Percentiles rank a stretch among this genome's conserved stretches.
These are phyloP conservation scores for Mirza zaza DNA, from an alignment of 2,113 vertebrate species.

Conservation along the genomic window DNA sequence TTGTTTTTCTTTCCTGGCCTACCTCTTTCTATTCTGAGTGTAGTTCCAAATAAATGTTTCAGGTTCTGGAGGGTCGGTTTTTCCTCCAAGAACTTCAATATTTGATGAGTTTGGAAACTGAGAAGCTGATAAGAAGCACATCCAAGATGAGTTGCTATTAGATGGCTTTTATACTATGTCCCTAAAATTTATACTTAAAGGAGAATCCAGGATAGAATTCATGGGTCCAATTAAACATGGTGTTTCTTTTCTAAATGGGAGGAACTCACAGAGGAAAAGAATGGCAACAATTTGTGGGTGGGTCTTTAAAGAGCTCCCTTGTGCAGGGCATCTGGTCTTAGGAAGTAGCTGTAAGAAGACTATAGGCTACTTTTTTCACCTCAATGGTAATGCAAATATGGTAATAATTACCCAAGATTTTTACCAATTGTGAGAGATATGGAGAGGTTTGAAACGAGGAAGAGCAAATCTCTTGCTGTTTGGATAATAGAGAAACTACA, in stretches of 20 bases:
- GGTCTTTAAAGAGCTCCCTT: not conserved
- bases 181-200: not conserved
- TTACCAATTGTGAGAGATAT: not conserved
- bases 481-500: not conserved
- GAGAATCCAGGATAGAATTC: not conserved
- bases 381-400: not conserved
- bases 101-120: slow-evolving; percentile 57
- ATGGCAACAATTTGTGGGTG: not conserved
- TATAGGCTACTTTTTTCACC: not conserved
- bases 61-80: slow-evolving; percentile 21
- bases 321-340: not conserved
- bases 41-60: slow-evolving; percentile 56
- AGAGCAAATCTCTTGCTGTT: not conserved
- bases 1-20: slow-evolving; percentile 31
- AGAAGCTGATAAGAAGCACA: slow-evolving; percentile 49
- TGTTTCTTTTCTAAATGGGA: slow-evolving; percentile 1
- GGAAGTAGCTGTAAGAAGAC: not conserved
- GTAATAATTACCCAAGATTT: not conserved
- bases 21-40: slow-evolving; percentile 18
- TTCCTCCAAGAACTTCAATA: slow-evolving; percentile 55
- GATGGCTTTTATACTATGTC: not conserved
- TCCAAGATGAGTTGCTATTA: not conserved
- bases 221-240: not conserved
- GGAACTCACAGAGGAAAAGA: not conserved
- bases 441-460: not conserved